These are phyloP conservation scores for Temnothorax ravouxi DNA, from an alignment of 2,888 invertebrate genomes.

Conservation along the genomic window DNA sequence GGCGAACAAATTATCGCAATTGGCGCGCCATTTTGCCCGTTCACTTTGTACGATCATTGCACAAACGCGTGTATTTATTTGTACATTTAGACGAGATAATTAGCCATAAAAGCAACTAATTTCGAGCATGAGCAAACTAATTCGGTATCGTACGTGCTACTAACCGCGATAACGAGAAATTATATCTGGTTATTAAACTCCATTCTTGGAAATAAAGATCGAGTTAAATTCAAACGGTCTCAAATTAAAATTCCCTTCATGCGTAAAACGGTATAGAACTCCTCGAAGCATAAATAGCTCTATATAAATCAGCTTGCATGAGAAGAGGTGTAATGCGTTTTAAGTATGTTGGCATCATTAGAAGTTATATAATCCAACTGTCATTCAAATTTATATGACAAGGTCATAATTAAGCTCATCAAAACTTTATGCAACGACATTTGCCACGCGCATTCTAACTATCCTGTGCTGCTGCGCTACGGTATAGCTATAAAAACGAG, in stretches of 20 bases:
- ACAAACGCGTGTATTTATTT: conserved; percentile 28
- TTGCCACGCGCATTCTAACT: background rate
- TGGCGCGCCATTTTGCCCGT: background rate
- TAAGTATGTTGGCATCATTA: conserved; percentile 3
- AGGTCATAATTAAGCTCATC: conserved; percentile 39
- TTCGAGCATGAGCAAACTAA: conserved; percentile 39
- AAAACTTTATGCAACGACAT: conserved; percentile 24
- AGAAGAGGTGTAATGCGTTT: conserved; percentile 6
- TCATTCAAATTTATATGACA: conserved; percentile 34
- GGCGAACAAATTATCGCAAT: background rate
- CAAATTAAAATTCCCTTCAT: conserved; percentile 23
- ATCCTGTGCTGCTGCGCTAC: background rate
- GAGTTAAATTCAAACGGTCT: conserved; percentile 20
- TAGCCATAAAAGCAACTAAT: conserved; percentile 47
- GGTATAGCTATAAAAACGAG: background rate
- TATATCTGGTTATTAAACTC: conserved; percentile 43
- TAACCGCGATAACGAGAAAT: conserved; percentile 50
- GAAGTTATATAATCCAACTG: conserved; percentile 8
- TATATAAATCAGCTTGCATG: background rate
- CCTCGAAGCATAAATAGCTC: background rate
- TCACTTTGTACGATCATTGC: conserved; percentile 5
- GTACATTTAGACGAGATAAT: conserved; percentile 46
- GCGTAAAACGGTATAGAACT: background rate
- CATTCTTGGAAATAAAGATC: conserved; percentile 12
- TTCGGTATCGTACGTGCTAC: conserved; percentile 36